Base-by-base conservation (phyloP, 2,797 vertebrate species). In the Borostomias antarcticus region DNA sequence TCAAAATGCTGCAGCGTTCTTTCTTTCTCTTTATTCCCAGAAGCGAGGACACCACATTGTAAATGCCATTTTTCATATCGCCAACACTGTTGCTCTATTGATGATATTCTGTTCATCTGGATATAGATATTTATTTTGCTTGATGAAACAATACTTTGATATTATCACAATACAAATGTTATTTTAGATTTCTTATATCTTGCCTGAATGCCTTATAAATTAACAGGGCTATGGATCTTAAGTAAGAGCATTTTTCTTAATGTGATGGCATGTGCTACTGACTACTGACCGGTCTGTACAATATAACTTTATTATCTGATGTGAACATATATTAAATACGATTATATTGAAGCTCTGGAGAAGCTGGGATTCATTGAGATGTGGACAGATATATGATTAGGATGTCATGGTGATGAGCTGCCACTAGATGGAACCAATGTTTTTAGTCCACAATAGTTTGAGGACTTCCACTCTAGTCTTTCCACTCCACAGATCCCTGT, bases 351-450 rank as follows among this genome's bases (percentile, higher is more conserved):
- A 21, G 29, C n/a, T n/a, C 3, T 56, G 29, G 21, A 21, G 47
- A 23, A 50, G 47, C 2, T 56, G 29, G 53, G n/a, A 29, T 5
- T n/a, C 35, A 37, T 37, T 37, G 35, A 37, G 1, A n/a, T n/a
- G n/a, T n/a, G n/a, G n/a, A n/a, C n/a, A n/a, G n/a, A n/a, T n/a
- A n/a, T n/a, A 13, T 45, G 40, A 15, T 8, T 45, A 45, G n/a
- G n/a, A 28, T 40, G 33, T 40, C 29, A 25, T 28, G n/a, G 1
- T 50, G 26, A 28, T 21, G 40, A 2, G 48, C 17, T 11, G 32
- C 80, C 86, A 78, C 79, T 65, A 85, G 87, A 80, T 78, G 82
- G 81, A 74, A 78, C 58, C 83, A 53, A 53, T 37, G 35, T 6
- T 30, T 50, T n/a, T 50, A 9, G 8, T 3, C 47, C 47, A 21